Percentiles rank a stretch among this genome's conserved stretches.
phyloP scores from a whole-genome alignment of 2,888 invertebrate species.

The Dryobota labecula region DNA sequence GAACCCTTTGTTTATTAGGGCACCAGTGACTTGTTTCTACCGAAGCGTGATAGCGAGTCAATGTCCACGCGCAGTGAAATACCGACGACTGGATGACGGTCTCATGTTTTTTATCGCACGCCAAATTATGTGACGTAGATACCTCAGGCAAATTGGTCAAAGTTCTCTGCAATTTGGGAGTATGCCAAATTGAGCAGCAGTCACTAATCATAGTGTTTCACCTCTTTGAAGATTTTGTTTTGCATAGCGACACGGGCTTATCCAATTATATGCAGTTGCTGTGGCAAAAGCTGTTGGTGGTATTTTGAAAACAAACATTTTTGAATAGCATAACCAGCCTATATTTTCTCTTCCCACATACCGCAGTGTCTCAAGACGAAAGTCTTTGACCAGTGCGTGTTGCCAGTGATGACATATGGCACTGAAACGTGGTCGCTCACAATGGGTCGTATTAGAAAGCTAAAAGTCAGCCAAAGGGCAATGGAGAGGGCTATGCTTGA shows the following conservation, averaged over 20 bases:
- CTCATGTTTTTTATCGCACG: conserved; percentile 52
- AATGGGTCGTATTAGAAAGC: too few relatives aligned
- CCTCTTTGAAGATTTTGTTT: conserved; percentile 56
- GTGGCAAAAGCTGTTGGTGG: conserved; percentile 1
- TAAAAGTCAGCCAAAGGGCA: too few relatives aligned
- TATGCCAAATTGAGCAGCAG: conserved; percentile 71
- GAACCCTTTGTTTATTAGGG: conserved; percentile 36
- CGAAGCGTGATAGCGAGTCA: conserved; percentile 48
- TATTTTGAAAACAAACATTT: conserved; percentile 32
- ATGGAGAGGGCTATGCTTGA: too few relatives aligned
- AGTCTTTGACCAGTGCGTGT: too few relatives aligned
- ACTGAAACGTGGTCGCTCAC: too few relatives aligned
- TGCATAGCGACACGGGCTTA: conserved; percentile 44
- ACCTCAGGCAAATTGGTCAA: conserved; percentile 72
- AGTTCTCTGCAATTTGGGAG: conserved; percentile 74
- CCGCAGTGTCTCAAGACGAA: too few relatives aligned
- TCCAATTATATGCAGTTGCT: conserved; percentile 35
- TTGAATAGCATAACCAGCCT: too few relatives aligned
- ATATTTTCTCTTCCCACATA: too few relatives aligned
- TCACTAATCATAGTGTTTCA: conserved; percentile 69
- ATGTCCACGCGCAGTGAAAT: conserved; percentile 46
- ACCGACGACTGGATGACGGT: conserved; percentile 45
- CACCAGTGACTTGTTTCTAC: conserved; percentile 29
- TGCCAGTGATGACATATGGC: too few relatives aligned
- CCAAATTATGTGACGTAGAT: conserved; percentile 60